Conservation (phyloP, 2,797 vertebrate species). For the Taeniopygia guttata region DNA sequence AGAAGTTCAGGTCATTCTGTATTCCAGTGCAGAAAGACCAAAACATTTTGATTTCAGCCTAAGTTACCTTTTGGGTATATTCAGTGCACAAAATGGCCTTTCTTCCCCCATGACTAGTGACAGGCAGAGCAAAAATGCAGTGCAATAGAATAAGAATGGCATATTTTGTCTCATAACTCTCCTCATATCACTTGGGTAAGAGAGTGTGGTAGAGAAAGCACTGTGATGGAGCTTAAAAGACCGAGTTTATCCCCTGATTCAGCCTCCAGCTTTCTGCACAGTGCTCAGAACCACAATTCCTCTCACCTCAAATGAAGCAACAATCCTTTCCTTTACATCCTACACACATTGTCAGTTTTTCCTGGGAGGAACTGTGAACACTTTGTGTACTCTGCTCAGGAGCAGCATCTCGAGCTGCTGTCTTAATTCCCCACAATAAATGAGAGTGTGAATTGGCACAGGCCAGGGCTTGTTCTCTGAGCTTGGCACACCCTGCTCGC, state of each 20-base stretch:
- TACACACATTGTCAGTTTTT: not conserved
- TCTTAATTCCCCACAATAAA: not conserved
- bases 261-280: not conserved
- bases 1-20: not conserved
- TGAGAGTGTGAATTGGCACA: not conserved
- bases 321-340: not conserved
- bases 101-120: not conserved
- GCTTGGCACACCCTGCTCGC: not conserved
- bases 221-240: not conserved
- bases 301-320: not conserved
- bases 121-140: not conserved
- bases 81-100: not conserved
- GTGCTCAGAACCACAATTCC: not conserved
- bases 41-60: constrained; percentile 13
- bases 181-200: not conserved
- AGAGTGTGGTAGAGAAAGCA: not conserved
- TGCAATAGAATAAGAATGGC: not conserved
- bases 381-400: not conserved
- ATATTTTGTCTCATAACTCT: not conserved
- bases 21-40: not conserved
- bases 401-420: not conserved
- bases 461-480: not conserved
- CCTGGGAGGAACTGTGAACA: not conserved
- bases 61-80: not conserved
- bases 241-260: not conserved